A percentile compares a stretch with the other conserved stretches of the same genome.
These are phyloP conservation scores for Meloe dianella DNA, from an alignment of 2,888 invertebrate genomes.

Conservation along the genomic window DNA sequence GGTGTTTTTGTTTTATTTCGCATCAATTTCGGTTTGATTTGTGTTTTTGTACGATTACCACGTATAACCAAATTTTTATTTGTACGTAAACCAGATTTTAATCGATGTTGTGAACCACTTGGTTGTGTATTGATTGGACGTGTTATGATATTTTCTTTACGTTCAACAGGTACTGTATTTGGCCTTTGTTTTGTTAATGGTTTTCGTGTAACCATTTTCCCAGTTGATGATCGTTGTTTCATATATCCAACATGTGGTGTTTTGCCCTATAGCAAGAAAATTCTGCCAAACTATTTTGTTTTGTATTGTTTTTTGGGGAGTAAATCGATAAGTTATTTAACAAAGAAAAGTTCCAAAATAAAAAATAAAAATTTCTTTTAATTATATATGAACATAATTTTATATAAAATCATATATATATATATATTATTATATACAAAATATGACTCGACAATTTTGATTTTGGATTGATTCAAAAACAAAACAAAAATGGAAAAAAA, in stretches of 20 bases:
- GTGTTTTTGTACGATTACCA: constrained; percentile 42
- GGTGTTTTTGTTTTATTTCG: constrained; percentile 21
- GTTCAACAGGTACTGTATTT: constrained; percentile 47
- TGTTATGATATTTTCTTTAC: constrained; percentile 52
- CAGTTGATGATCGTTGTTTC: constrained; percentile 45
- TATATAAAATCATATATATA: constrained; percentile 9
- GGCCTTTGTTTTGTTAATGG: constrained; percentile 34
- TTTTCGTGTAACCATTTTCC: constrained; percentile 40
- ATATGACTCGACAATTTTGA: constrained; percentile 19
- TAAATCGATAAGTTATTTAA: background rate
- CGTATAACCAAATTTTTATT: constrained; percentile 39
- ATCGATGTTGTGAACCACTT: constrained; percentile 41
- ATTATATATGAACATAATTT: background rate
- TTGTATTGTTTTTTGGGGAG: background rate
- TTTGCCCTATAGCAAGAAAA: constrained; percentile 55
- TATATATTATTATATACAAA: constrained; percentile 2
- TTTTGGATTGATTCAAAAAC: constrained; percentile 14
- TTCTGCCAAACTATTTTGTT: constrained; percentile 47
- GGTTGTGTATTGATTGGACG: constrained; percentile 41
- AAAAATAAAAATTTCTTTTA: constrained; percentile 1
- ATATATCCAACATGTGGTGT: constrained; percentile 42
- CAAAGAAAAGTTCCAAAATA: constrained; percentile 1
- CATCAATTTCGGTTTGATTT: constrained; percentile 38
- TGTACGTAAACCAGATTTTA: constrained; percentile 39
- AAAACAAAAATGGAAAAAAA: background rate